Base-by-base conservation (phyloP, 1,140 invertebrate genomes). In the Cryptotermes secundus region DNA sequence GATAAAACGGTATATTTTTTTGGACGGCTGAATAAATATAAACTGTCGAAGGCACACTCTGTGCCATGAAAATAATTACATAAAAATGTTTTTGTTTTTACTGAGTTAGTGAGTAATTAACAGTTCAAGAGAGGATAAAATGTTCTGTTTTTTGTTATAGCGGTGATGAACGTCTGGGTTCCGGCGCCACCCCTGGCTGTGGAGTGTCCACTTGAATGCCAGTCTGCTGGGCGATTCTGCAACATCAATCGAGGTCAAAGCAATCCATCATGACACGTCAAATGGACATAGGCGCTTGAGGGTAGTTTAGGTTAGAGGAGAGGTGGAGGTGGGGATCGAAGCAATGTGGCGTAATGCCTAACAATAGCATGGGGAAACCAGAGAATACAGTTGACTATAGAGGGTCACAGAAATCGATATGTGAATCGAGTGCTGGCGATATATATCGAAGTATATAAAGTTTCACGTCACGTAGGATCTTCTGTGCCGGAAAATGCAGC, bases 361-460 rank as follows among this genome's bases (percentile, higher is more conserved):
- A 72, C 59, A 72, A 72, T 72, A 72, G 59, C 59, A 72, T 31
- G 59, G 59, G 59, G 59, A 72, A 72, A 72, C 59, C 59, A 72
- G 59, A 72, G 59, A 72, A 26, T 72, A 72, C n/a, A 72, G 53
- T 72, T 6, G 26, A 72, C n/a, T 31, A 72, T 14, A 72, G 59
- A 72, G 59, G 45, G 7, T 72, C n/a, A 10, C 59, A 72, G 59
- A 72, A 72, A 72, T 72, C 59, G 59, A 72, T 72, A 31, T 31
- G 59, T 49, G 45, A 49, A 72, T 72, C 59, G 59, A 72, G 16
- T 72, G 59, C 9, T 72, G 16, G 45, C 45, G 59, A 72, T 26
- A 72, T 72, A 72, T 72, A 72, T 72, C 59, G 59, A n/a, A 72
- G 59, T 72, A 49, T 72, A 72, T 72, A 72, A 72, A 72, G 59